Evolutionary conservation across 2,888 invertebrate genomes (phyloP), one percentile per base, ranked within the genome.

Genomic region (Notodromas monacha): DNA sequence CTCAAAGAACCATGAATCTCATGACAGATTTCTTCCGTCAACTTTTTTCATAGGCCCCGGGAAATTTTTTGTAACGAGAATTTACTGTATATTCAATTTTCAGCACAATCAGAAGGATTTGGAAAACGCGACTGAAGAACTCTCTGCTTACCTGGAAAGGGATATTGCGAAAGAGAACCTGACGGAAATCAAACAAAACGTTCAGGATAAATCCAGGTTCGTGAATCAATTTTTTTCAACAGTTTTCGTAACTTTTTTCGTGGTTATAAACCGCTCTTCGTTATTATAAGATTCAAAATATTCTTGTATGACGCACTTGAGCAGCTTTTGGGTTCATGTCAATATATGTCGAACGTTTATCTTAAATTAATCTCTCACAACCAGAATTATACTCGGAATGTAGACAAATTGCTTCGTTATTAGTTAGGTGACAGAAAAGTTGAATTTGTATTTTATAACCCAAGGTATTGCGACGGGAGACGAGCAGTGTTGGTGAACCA

Each of bases 81-180:
- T n/a, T n/a, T n/a, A n/a, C n/a, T n/a, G 12, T n/a, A 12, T 13
- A 16, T 15, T 3, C 32, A 26, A 21, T 26, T 37, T 37, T 10
- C 39, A 58, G 62, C 81, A 77, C 54, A 89, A 89, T 62, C 89
- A 92, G 61, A 73, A 72, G 45, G 89, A 92, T 60, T 60, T 92
- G 43, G 92, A 96, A 57, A 72, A 72, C 43, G 84, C 92, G 41
- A 92, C 92, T 21, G 92, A 96, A 56, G 76, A 69, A 41, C 61
- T 96, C 40, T 86, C 86, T 14, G 89, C 86, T 56, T 89, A 86
- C 56, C 63, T 96, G 43, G 92, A 96, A 59, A 60, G 86, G 45
- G 89, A 96, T 55, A 81, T 92, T 49, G 84, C 86, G 39, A 73
- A 73, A 44, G 86, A 89, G 55, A 84, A 89, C 58, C 61, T 92